A percentile compares a stretch with the other conserved stretches of the same genome.
These are phyloP conservation scores for Saguinus midas DNA, from an alignment of 2,113 vertebrate genomes.

Conservation along the genomic window DNA sequence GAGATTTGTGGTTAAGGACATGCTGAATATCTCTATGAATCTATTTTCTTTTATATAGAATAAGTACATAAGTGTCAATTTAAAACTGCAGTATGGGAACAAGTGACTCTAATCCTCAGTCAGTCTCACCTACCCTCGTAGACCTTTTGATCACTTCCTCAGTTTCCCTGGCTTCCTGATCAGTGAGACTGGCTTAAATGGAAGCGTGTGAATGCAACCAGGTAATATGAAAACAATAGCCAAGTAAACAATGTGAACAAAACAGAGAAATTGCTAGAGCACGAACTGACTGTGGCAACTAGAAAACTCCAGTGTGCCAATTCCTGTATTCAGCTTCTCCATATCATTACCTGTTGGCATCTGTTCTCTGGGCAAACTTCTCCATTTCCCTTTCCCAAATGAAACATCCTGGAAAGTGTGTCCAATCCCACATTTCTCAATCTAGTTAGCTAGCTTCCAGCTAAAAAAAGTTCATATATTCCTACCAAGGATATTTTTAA, in stretches of 20 bases:
- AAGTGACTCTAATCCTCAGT: background rate
- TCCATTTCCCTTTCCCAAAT: background rate
- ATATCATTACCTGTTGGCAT: no score
- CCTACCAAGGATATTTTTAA: background rate
- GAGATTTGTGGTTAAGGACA: background rate
- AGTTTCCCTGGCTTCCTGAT: background rate
- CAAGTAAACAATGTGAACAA: background rate
- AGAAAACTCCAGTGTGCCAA: accelerated
- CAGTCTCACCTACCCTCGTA: background rate
- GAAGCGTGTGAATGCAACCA: background rate
- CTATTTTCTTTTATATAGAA: background rate
- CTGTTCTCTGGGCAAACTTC: background rate
- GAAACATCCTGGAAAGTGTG: background rate
- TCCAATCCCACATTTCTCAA: background rate
- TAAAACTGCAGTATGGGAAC: background rate
- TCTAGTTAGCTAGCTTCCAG: background rate
- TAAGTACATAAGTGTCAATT: background rate
- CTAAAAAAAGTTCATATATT: background rate
- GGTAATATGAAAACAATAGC: background rate
- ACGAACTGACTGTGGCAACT: background rate
- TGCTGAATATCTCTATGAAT: background rate
- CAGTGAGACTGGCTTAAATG: background rate
- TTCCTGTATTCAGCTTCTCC: background rate
- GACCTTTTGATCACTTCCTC: background rate
- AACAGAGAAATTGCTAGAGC: background rate